Conservation (phyloP, 2,888 invertebrate genomes). For the Drosophila ustulata region DNA sequence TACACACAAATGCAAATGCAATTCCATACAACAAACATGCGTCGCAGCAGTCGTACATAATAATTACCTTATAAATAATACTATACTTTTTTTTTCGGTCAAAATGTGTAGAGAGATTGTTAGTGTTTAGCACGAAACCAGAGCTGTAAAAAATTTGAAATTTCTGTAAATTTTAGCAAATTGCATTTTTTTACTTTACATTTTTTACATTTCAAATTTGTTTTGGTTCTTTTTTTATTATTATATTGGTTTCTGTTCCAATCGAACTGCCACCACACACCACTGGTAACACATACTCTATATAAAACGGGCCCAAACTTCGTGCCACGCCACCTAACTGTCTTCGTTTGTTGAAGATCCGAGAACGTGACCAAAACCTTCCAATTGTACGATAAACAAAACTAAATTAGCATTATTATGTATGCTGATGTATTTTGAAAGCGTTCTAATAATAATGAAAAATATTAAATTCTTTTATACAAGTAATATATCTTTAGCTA, state of each 20-base stretch:
- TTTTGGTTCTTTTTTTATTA: conserved; percentile 12
- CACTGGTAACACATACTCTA: conserved; percentile 17
- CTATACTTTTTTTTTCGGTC: conserved; percentile 40
- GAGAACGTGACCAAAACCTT: conserved; percentile 30
- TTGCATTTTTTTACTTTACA: conserved; percentile 16
- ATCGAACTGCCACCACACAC: background rate
- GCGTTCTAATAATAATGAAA: conserved; percentile 10
- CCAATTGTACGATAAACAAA: conserved; percentile 54
- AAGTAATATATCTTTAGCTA: conserved; percentile 25
- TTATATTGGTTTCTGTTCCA: conserved; percentile 16
- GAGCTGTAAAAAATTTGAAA: conserved; percentile 16
- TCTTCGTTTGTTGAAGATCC: conserved; percentile 72
- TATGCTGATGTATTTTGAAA: conserved; percentile 16
- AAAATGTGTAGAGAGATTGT: conserved; percentile 63
- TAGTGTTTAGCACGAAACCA: conserved; percentile 54
- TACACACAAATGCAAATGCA: conserved; percentile 21
- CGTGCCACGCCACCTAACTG: conserved; percentile 39
- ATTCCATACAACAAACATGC: conserved; percentile 33
- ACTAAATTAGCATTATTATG: conserved; percentile 47
- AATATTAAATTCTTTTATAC: conserved; percentile 23
- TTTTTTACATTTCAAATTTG: conserved; percentile 11
- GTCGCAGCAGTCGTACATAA: conserved; percentile 32
- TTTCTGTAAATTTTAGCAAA: conserved; percentile 25
- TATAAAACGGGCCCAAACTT: conserved; percentile 21
- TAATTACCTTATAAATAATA: conserved; percentile 49